phyloP scores from a whole-genome alignment of 2,888 invertebrate species.

The Labia minor region DNA sequence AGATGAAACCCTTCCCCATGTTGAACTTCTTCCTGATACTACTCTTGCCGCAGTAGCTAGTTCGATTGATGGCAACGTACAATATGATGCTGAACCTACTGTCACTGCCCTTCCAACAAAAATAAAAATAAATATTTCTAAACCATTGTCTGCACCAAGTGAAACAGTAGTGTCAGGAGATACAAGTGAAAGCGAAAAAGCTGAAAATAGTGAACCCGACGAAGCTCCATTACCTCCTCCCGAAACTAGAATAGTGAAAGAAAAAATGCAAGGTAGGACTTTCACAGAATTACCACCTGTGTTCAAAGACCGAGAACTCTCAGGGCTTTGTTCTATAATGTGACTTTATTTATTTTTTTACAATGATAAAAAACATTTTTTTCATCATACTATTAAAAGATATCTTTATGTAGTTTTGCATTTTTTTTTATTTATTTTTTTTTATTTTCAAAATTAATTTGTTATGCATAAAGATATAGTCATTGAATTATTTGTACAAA shows the following conservation, averaged over 20 bases:
- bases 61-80: conserved; percentile 69
- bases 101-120: conserved; percentile 41
- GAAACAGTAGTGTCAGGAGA: conserved; percentile 18
- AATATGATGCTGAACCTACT: conserved; percentile 46
- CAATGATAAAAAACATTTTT: too few relatives aligned
- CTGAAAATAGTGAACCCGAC: conserved; percentile 24
- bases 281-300: conserved; percentile 61
- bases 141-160: conserved; percentile 39
- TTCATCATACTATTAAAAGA: background rate
- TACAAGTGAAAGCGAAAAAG: conserved; percentile 16
- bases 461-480: conserved; percentile 17
- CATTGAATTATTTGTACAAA: conserved; percentile 27
- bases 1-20: background rate
- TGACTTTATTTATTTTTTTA: conserved; percentile 36
- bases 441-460: background rate
- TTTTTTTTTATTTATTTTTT: conserved; percentile 8
- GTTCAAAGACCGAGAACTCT: conserved; percentile 64
- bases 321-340: conserved; percentile 80
- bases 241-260: conserved; percentile 38
- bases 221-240: conserved; percentile 45
- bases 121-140: conserved; percentile 75
- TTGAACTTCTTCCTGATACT: conserved; percentile 38
- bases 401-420: conserved; percentile 23
- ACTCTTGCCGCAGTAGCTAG: conserved; percentile 47
- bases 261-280: conserved; percentile 56